Percentiles rank a stretch among this genome's conserved stretches.
Conservation (phyloP, 2,888 invertebrate genomes). For the Eurytoma californica region DNA sequence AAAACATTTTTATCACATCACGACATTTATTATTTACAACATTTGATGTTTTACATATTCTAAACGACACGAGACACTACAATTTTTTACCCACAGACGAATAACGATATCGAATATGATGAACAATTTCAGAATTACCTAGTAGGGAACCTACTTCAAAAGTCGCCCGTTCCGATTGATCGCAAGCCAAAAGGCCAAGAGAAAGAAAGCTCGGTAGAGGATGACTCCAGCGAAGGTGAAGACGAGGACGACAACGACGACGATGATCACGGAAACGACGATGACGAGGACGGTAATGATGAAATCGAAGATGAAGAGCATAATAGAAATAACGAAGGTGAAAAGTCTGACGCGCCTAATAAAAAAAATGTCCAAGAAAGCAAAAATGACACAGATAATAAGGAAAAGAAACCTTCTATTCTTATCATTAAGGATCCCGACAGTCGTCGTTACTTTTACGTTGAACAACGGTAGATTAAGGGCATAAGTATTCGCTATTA, state of each 20-base stretch:
- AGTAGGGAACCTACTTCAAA: constrained; percentile 57
- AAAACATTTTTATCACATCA: background rate
- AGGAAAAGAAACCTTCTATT: constrained; percentile 1
- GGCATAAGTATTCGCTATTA: background rate
- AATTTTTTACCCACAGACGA: constrained; percentile 22
- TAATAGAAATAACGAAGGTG: background rate
- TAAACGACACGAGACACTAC: constrained; percentile 20
- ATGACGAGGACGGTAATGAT: constrained; percentile 24
- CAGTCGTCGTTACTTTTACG: constrained; percentile 62
- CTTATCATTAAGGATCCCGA: constrained; percentile 61
- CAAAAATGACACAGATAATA: background rate
- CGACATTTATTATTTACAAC: background rate
- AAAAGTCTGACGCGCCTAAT: background rate
- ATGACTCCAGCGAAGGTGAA: constrained; percentile 20
- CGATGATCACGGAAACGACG: constrained; percentile 29
- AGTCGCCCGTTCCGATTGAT: constrained; percentile 29
- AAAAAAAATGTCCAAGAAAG: background rate
- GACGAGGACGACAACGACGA: constrained; percentile 36
- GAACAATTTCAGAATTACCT: constrained; percentile 59
- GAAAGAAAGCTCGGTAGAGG: constrained; percentile 18
- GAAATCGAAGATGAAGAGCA: constrained; percentile 5
- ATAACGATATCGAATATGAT: constrained; percentile 42
- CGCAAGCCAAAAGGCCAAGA: background rate
- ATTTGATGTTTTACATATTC: constrained; percentile 4
- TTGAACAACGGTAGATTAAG: constrained; percentile 55